Base-by-base conservation (phyloP, 2,888 invertebrate species). In the Masnerella sp. region DNA sequence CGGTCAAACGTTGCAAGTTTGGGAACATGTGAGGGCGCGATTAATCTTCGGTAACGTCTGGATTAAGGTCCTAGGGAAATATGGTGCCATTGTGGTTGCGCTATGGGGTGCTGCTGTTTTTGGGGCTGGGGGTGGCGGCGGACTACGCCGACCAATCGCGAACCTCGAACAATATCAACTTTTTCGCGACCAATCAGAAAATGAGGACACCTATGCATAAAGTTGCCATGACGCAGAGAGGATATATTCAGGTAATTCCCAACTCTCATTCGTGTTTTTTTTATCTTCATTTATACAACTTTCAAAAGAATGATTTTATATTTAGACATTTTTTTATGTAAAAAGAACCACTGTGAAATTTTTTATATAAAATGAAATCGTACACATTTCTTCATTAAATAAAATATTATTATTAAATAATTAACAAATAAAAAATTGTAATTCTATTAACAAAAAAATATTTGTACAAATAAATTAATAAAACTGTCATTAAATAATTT, bases 231-330 rank as follows among this genome's bases (percentile, higher is more conserved):
- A 91, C 91, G 0, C 93, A 93, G 83, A 90, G 90, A 81, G 92
- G 92, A 79, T 93, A 91, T 80, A 91, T 92, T 45, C 93, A 93
- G 91, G 93, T 92, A 84, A 81, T 9, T 34, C 28, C 8, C n/a
- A 64, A 64, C 15, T 22, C 14, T 25, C 20, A 30, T 28, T 40
- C 5, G 47, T 61, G n/a, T 17, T 18, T 18, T 40, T 20, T 11
- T 18, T 18, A 11, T 42, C 20, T 40, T 9, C 12, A 3, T n/a
- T 34, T 9, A 12, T 9, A 36, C 12, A n/a, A n/a, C n/a, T n/a
- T n/a, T n/a, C n/a, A n/a, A n/a, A n/a, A n/a, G n/a, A n/a, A n/a
- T n/a, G n/a, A n/a, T n/a, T n/a, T n/a, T n/a, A n/a, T n/a, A n/a
- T n/a, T n/a, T n/a, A n/a, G n/a, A n/a, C n/a, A n/a, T n/a, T n/a